Conservation (phyloP, 1,140 invertebrate genomes). For the Sinella curviseta region DNA sequence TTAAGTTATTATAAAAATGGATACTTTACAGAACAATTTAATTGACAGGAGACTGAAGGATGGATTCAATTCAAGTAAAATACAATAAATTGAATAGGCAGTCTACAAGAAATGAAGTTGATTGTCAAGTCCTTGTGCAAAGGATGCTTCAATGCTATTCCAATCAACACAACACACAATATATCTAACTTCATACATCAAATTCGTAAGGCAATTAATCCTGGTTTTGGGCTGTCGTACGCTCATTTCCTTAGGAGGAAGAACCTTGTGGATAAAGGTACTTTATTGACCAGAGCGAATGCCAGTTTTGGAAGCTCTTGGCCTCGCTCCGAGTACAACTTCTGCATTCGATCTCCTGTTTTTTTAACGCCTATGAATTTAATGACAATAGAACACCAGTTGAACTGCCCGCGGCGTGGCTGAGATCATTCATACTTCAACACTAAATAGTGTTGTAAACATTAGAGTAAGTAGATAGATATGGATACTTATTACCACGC, state of each 20-base stretch:
- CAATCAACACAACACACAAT: constrained; percentile 55
- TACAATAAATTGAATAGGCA: too few relatives aligned
- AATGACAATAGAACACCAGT: too few relatives aligned
- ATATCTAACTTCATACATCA: background rate
- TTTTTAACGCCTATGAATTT: too few relatives aligned
- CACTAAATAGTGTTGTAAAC: too few relatives aligned
- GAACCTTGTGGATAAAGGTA: constrained; percentile 81
- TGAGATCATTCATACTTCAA: too few relatives aligned
- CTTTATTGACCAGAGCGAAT: constrained; percentile 85
- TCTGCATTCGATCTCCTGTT: background rate
- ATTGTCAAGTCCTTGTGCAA: constrained; percentile 43
- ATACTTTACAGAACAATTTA: too few relatives aligned
- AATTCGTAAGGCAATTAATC: constrained; percentile 69
- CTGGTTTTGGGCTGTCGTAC: constrained; percentile 75
- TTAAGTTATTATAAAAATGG: too few relatives aligned
- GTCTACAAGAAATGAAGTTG: constrained; percentile 53
- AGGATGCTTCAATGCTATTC: constrained; percentile 55
- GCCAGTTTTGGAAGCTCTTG: constrained; percentile 65
- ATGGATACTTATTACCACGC: too few relatives aligned
- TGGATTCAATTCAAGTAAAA: too few relatives aligned
- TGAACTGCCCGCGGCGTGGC: too few relatives aligned
- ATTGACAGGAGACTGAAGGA: too few relatives aligned
- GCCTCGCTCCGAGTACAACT: background rate
- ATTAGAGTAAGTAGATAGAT: too few relatives aligned
- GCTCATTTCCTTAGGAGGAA: constrained; percentile 52